Base-by-base conservation (phyloP, 1,140 invertebrate species). In the Drosophila oshimai region DNA sequence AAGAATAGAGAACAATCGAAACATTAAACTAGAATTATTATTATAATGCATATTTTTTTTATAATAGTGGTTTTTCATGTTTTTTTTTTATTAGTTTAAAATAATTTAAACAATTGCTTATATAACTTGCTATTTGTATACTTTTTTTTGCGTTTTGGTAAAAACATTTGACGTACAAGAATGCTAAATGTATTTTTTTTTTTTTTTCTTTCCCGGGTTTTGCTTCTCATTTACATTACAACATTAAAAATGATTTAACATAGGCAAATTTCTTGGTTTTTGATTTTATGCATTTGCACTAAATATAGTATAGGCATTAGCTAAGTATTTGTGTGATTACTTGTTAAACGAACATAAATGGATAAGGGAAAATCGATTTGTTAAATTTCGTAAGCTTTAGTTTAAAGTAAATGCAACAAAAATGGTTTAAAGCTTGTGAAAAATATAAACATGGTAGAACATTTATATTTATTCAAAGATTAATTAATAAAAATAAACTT, bases 21-120 rank as follows among this genome's bases (percentile, higher is more conserved):
- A 86, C 80, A 86, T 84, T 84, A 84, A 86, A 84, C 80, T 84
- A 86, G 74, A 86, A 61, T 67, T 84, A 74, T 86, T 84, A 75
- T 74, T 50, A 50, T 58, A 78, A 84, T 57, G 65, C 57, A 65
- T 78, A 71, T 65, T 50, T 70, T 49, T 53, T 61, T 53, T 57
- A 45, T 73, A 73, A 45, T 61, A 17, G 44, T 57, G 29, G 15
- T 45, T 45, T 26, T 65, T 34, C 37, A 28, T 55, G 36, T 18
- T 46, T 60, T 57, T 31, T 68, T 64, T 74, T 62, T 57, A 50
- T 62, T 57, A 50, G 69, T 83, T 84, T 74, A 84, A 83, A 84
- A 58, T 50, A 64, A 60, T 75, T 86, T 72, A 86, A 84, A 84
- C 80, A 86, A 84, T 84, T 84, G 80, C 80, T 84, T 86, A 72